A percentile compares a stretch with the other conserved stretches of the same genome.
Conservation (phyloP, 2,888 invertebrate genomes). For the Agriotes lineatus region DNA sequence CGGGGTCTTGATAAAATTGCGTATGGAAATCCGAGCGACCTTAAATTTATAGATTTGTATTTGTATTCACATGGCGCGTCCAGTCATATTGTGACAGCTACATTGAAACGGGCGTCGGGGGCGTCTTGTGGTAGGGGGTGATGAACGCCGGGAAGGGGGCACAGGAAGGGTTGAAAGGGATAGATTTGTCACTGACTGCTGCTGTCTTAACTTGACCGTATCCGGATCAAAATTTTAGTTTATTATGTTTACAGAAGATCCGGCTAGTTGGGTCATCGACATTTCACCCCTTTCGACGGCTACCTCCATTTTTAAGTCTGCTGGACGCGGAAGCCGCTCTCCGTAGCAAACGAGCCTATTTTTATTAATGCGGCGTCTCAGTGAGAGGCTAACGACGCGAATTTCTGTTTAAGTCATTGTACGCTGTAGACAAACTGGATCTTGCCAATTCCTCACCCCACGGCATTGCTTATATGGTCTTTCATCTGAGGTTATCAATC, state of each 20-base stretch:
- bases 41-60: slow-evolving; percentile 52
- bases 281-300: background rate
- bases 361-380: background rate
- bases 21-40: slow-evolving; percentile 32
- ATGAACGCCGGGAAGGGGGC: slow-evolving; percentile 41
- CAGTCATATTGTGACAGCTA: slow-evolving; percentile 56
- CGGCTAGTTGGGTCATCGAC: slow-evolving; percentile 28
- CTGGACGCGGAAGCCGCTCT: background rate
- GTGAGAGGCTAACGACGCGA: background rate
- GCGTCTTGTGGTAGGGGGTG: slow-evolving; percentile 37
- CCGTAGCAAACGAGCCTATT: background rate
- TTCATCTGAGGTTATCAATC: slow-evolving; percentile 49
- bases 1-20: slow-evolving; percentile 29
- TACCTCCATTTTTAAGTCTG: background rate
- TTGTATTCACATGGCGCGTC: slow-evolving; percentile 55
- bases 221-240: slow-evolving; percentile 46
- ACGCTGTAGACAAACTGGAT: slow-evolving; percentile 33
- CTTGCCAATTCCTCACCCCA: slow-evolving; percentile 34
- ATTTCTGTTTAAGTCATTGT: slow-evolving; percentile 14
- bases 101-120: slow-evolving; percentile 45
- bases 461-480: slow-evolving; percentile 38
- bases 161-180: slow-evolving; percentile 60
- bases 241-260: slow-evolving; percentile 30
- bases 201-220: slow-evolving; percentile 60
- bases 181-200: slow-evolving; percentile 62